These are phyloP conservation scores for Allacma fusca DNA, from an alignment of 2,888 invertebrate species.

Conservation along the genomic window DNA sequence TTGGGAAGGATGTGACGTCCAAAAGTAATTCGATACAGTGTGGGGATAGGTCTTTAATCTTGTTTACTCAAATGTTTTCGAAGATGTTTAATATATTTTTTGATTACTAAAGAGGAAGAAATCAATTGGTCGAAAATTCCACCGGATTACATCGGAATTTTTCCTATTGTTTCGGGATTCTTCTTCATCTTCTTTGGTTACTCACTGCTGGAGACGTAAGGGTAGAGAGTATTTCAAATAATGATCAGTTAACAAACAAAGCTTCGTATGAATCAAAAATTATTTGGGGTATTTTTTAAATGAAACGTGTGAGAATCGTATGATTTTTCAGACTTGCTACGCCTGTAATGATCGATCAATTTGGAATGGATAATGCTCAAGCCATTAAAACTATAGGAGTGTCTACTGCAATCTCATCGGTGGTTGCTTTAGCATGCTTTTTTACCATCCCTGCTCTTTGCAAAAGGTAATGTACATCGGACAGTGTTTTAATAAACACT, in stretches of 20 bases:
- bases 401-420: conserved; percentile 80
- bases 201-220: conserved; percentile 83
- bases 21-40: no score
- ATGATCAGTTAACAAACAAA: no score
- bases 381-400: conserved; percentile 83
- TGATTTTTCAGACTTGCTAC: conserved; percentile 73
- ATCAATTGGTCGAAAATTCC: conserved; percentile 76
- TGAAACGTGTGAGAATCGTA: no score
- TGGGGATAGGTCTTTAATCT: no score
- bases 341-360: conserved; percentile 84
- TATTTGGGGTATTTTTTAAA: no score
- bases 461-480: no score
- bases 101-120: no score
- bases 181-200: conserved; percentile 87
- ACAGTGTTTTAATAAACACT: no score
- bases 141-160: conserved; percentile 78
- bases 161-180: conserved; percentile 81
- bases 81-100: no score
- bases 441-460: conserved; percentile 73
- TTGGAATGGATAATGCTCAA: conserved; percentile 72
- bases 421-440: conserved; percentile 79
- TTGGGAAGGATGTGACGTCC: neutral
- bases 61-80: no score
- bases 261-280: no score
- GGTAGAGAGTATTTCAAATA: no score